Conservation (phyloP, 2,888 invertebrate species). For the Nemotelus pantherinus region DNA sequence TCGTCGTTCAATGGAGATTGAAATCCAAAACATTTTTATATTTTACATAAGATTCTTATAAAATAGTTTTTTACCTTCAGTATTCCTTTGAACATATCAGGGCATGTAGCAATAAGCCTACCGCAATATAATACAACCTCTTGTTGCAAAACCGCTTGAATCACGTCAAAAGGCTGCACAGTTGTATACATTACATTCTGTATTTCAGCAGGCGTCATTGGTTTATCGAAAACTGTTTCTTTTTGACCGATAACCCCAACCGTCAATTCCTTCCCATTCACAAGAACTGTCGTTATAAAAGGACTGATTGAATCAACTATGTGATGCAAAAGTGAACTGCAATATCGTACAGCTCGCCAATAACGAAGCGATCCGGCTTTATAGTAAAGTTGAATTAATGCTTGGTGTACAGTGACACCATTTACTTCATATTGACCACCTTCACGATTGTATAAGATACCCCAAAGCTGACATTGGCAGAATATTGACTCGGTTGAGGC, state of each 20-base stretch:
- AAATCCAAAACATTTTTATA: too few relatives aligned
- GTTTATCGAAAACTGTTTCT: constrained; percentile 97
- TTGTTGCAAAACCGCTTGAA: constrained; percentile 72
- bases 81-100: constrained; percentile 95
- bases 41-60: too few relatives aligned
- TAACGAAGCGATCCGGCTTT: constrained; percentile 86
- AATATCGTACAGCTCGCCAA: constrained; percentile 94
- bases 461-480: constrained; percentile 84
- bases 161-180: constrained; percentile 89
- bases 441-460: constrained; percentile 81
- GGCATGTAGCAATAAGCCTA: constrained; percentile 89
- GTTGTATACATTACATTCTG: constrained; percentile 90
- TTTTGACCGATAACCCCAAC: constrained; percentile 94
- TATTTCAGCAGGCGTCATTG: constrained; percentile 96
- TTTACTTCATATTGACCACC: constrained; percentile 82
- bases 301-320: constrained; percentile 98
- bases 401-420: constrained; percentile 72
- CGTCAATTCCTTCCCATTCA: constrained; percentile 95
- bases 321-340: constrained; percentile 91
- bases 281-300: constrained; percentile 96
- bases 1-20: too few relatives aligned
- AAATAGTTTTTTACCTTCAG: constrained; percentile 71
- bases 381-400: constrained; percentile 78
- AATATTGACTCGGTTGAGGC: constrained; percentile 77
- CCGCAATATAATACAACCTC: constrained; percentile 95